Conservation (phyloP, 2,113 vertebrate genomes). For the Ammodytes dubius region DNA sequence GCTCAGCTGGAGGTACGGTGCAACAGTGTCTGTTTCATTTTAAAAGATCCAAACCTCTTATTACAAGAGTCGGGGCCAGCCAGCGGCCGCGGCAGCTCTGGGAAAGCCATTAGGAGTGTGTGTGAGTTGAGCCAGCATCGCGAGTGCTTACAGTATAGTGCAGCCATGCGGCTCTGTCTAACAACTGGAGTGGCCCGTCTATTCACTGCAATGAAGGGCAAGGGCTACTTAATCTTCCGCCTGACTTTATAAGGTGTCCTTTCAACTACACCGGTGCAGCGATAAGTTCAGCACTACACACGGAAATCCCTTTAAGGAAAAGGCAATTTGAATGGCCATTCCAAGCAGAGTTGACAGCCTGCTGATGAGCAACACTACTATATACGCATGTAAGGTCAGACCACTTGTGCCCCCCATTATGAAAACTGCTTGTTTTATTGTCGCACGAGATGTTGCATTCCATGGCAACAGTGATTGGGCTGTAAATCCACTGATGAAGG, state of each 20-base stretch:
- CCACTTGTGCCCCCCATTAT: slow-evolving; percentile 32
- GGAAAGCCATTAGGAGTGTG: slow-evolving; percentile 81
- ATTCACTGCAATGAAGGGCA: slow-evolving; percentile 52
- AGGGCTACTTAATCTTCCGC: slow-evolving; percentile 54
- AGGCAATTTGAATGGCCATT: slow-evolving; percentile 22
- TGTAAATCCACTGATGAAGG: slow-evolving; percentile 62
- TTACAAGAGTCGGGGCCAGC: slow-evolving; percentile 43
- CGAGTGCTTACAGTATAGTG: slow-evolving; percentile 64
- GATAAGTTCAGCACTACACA: slow-evolving; percentile 45
- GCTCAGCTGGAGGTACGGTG: slow-evolving; percentile 52
- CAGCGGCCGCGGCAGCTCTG: slow-evolving; percentile 58
- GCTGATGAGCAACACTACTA: slow-evolving; percentile 40
- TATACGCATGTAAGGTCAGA: slow-evolving; percentile 49
- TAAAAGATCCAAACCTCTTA: slow-evolving; percentile 51
- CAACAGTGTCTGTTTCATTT: slow-evolving; percentile 60
- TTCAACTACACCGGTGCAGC: slow-evolving; percentile 50
- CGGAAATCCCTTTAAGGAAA: slow-evolving; percentile 64
- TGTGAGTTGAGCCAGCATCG: slow-evolving; percentile 74
- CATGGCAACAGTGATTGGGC: slow-evolving; percentile 55
- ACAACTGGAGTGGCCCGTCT: slow-evolving; percentile 61
- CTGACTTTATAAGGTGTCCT: slow-evolving; percentile 77
- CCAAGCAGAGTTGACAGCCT: slow-evolving; percentile 16
- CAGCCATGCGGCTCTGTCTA: slow-evolving; percentile 45
- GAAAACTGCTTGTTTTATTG: slow-evolving; percentile 65
- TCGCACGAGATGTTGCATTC: slow-evolving; percentile 37